Conservation (phyloP, 92 coral and sea anemone species). For the Umimayanthus kanabou region DNA sequence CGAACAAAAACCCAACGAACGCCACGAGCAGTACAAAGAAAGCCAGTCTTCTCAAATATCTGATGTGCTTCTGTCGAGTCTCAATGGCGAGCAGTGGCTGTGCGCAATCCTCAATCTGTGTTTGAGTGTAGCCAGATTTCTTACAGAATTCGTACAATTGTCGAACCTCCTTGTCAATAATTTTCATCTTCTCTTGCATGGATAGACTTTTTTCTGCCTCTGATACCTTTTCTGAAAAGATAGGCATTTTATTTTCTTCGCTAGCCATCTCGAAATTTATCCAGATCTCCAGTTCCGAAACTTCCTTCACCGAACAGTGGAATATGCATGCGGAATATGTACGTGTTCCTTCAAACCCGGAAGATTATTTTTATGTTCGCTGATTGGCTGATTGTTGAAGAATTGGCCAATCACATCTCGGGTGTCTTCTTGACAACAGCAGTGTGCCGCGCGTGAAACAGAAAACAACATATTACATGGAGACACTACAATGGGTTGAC, state of each 20-base stretch:
- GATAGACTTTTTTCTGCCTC: conserved; percentile 79
- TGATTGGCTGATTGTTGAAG: conserved; percentile 41
- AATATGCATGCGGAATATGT: not conserved
- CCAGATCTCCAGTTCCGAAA: not conserved
- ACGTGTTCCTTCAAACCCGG: conserved; percentile 43
- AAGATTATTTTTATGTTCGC: conserved; percentile 11
- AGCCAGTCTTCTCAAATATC: conserved; percentile 70
- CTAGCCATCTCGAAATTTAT: conserved; percentile 39
- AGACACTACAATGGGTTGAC: conserved; percentile 18
- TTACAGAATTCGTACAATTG: conserved; percentile 84
- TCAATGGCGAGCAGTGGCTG: conserved; percentile 76
- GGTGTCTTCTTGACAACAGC: conserved; percentile 55
- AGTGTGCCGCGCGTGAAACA: conserved; percentile 23
- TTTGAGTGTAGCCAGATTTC: conserved; percentile 82
- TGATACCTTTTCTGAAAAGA: conserved; percentile 62
- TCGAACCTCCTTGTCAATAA: conserved; percentile 91
- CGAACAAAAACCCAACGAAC: conserved; percentile 65
- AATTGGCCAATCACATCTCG: conserved; percentile 47
- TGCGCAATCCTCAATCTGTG: conserved; percentile 89
- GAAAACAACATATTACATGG: not conserved
- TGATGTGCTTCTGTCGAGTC: conserved; percentile 61
- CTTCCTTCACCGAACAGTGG: not conserved
- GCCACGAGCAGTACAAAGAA: conserved; percentile 60
- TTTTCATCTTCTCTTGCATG: conserved; percentile 77
- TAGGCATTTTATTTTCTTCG: conserved; percentile 8